A percentile compares a stretch with the other conserved stretches of the same genome.
Conservation (phyloP, 2,113 vertebrate genomes). For the Catagonus wagneri region DNA sequence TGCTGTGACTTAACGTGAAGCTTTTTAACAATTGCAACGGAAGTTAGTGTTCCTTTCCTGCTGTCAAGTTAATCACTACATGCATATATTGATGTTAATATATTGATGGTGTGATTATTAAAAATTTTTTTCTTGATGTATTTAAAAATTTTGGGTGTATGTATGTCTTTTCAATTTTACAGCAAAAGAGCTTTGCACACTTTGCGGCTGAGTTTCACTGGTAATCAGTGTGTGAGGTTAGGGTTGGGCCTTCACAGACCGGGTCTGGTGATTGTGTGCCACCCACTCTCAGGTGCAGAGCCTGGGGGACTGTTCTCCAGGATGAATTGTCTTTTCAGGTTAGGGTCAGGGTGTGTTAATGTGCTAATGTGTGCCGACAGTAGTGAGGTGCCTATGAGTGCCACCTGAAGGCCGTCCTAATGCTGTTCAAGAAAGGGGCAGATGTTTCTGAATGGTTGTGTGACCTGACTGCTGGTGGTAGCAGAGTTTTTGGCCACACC, state of each 20-base stretch:
- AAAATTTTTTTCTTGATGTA: not conserved
- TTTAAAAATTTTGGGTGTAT: no score
- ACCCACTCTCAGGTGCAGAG: no score
- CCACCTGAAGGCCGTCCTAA: rapidly evolving
- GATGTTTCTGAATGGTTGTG: rapidly evolving
- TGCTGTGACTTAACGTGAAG: not conserved
- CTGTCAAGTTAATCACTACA: not conserved
- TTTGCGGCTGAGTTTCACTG: not conserved
- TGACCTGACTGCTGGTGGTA: not conserved
- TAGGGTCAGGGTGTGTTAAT: no score
- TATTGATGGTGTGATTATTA: not conserved
- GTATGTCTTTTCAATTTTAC: not conserved
- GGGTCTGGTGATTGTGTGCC: rapidly evolving
- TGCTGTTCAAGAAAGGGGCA: not conserved
- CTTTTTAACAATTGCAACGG: rapidly evolving
- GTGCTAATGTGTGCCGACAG: not conserved
- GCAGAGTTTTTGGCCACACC: not conserved
- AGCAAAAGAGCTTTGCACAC: not conserved
- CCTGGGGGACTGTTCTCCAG: no score
- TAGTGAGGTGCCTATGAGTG: rapidly evolving
- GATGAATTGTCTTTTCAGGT: not conserved
- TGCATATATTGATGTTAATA: rapidly evolving
- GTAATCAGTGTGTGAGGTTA: no score
- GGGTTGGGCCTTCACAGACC: not conserved
- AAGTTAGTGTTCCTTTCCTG: not conserved